Evolutionary conservation across 2,888 invertebrate genomes (phyloP).

Genomic region (Epistrophella euchroma): DNA sequence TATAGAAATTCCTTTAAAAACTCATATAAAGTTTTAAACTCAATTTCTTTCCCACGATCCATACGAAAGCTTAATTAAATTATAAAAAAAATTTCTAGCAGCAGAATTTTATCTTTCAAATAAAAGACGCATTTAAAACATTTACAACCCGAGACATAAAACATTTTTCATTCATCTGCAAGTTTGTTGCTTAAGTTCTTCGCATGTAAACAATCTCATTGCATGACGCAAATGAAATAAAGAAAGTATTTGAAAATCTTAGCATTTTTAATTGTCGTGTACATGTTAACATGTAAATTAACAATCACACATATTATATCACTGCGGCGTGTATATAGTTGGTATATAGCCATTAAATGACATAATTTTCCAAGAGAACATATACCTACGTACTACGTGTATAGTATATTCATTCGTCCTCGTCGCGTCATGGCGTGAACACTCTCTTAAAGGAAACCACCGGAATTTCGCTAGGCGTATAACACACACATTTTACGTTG

Average conservation of each 20-base stretch:
- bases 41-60: background rate
- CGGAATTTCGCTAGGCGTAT: conserved; percentile 47
- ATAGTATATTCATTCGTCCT: conserved; percentile 8
- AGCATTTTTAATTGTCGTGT: conserved; percentile 58
- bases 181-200: background rate
- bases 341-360: conserved; percentile 37
- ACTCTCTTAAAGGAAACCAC: conserved; percentile 28
- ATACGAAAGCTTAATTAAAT: conserved; percentile 16
- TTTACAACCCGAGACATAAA: background rate
- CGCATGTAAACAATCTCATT: background rate
- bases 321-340: background rate
- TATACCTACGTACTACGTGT: background rate
- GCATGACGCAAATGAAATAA: conserved; percentile 21
- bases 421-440: conserved; percentile 1
- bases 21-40: background rate
- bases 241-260: conserved; percentile 44
- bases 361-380: conserved; percentile 51
- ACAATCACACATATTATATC: conserved; percentile 15
- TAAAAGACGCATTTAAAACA: conserved; percentile 16
- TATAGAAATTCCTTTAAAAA: background rate
- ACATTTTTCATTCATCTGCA: background rate
- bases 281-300: conserved; percentile 45
- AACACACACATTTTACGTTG: conserved; percentile 14
- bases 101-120: background rate
- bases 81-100: background rate